Evolutionary conservation across 2,113 vertebrate genomes (phyloP), one percentile per base, ranked within the genome.

Genomic region (Melanostigma gelatinosum): DNA sequence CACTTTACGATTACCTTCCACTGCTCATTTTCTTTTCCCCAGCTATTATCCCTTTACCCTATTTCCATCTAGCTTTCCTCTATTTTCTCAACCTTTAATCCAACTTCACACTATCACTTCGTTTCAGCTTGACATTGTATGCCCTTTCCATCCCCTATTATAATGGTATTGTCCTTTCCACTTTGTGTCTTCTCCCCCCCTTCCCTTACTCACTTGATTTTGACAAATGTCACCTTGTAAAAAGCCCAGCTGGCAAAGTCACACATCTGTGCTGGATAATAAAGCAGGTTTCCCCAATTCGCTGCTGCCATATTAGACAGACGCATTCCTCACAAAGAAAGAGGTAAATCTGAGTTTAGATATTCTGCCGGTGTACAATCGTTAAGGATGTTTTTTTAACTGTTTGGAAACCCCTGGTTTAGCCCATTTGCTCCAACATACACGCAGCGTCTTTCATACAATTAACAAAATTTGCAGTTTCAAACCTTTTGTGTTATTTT

Each of bases 151-250:
- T 82, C 55, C 50, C 36, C 5, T 8, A 48, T 58, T 55, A 68
- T 64, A 60, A 75, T 18, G 13, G 42, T n/a, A 79, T 68, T 36
- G 63, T 67, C 5, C 50, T 75, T 50, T 66, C 5, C 32, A 13
- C 27, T 61, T 57, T 24, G 29, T 38, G 62, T 68, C 27, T 16
- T n/a, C 50, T 11, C 4, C 16, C 4, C 4, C 4, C 1, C 10
- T 62, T 72, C 34, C 44, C 34, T 48, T 54, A 62, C 46, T 81
- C 64, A 54, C 22, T 24, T 12, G 42, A 57, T 78, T 83, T 64
- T 80, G 79, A 87, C 60, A 81, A 93, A 92, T 84, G 84, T 82
- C 72, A 79, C 86, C 86, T 80, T 84, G 80, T 77, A 82, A 87
- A 86, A 91, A 83, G 29, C 81, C 67, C 84, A 85, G 55, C 48